Evolutionary conservation across 2,888 invertebrate species (phyloP), one percentile per base, ranked within the genome.

Genomic region (Aleiodes leptofemur): DNA sequence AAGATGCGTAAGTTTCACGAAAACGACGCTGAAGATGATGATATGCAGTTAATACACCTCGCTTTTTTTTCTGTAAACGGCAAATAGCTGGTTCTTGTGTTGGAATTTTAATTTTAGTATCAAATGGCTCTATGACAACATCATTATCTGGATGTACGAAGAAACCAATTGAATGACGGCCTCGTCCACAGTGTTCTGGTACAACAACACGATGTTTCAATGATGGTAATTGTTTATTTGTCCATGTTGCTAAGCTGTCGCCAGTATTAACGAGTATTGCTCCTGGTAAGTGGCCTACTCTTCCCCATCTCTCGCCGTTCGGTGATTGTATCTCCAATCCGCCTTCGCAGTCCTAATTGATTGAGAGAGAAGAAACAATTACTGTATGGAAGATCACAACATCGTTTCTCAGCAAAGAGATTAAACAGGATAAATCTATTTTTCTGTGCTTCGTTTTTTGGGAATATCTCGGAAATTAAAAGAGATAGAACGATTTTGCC

Each of bases 231-330:
- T 92, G 90, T 79, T 93, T 93, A 69, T 93, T 91, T 4, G 96
- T 95, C 96, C 95, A 96, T 59, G 92, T 90, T 23, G 94, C 94
- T 73, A 96, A 90, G 70, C 95, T 91, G 84, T 95, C 94, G 16
- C 95, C 96, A 31, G 94, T 92, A 85, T 95, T 95, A 43, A 96
- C 92, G 61, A 96, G 90, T 81, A 96, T 93, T 34, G 95, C 94
- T 43, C 94, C 95, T 0, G 94, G 94, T 69, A 96, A 91, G 83
- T 95, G 95, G 0, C 94, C 94, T 3, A 95, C 95, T 51, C 94
- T 91, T 82, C 93, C 92, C 94, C 95, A 96, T 80, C 93, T 92
- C 48, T 93, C 93, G 79, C 92, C 92, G 69, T 92, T 92, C 9
- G 92, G 92, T 77, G 93, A 89, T 86, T 93, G 93, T 55, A 95